Evolutionary conservation across 2,888 invertebrate species (phyloP).

Genomic region (Hirtodrosophila trivittata): DNA sequence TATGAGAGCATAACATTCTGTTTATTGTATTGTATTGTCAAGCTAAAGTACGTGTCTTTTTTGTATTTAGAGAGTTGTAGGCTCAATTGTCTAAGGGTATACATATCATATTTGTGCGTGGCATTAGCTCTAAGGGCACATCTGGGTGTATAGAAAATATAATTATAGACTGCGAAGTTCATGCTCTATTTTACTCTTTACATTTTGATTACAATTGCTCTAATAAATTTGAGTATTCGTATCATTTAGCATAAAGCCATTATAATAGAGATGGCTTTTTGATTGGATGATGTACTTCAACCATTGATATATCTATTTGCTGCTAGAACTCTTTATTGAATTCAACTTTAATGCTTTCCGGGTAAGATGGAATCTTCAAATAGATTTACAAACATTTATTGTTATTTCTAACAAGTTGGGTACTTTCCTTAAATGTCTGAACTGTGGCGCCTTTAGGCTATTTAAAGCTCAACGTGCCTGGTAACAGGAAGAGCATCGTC

Average conservation of each 20-base stretch:
- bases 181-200: too few relatives aligned
- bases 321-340: too few relatives aligned
- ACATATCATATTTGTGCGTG: slow-evolving; percentile 15
- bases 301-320: too few relatives aligned
- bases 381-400: slow-evolving; percentile 1
- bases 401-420: not conserved
- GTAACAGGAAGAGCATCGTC: slow-evolving; percentile 64
- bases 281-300: too few relatives aligned
- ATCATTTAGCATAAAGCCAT: too few relatives aligned
- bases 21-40: slow-evolving; percentile 45
- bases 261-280: too few relatives aligned
- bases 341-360: too few relatives aligned
- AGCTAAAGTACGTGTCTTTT: slow-evolving; percentile 49
- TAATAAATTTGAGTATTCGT: too few relatives aligned
- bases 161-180: too few relatives aligned
- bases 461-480: slow-evolving; percentile 31
- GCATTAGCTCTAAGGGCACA: not conserved
- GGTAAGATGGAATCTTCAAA: too few relatives aligned
- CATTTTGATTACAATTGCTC: too few relatives aligned
- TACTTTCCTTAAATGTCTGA: not conserved
- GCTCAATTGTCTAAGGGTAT: slow-evolving; percentile 14
- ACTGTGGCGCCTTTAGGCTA: slow-evolving; percentile 28
- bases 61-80: slow-evolving; percentile 7
- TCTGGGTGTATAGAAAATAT: too few relatives aligned
- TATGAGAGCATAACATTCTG: slow-evolving; percentile 77